A percentile compares a stretch with the other conserved stretches of the same genome.
Conservation (phyloP, 2,113 vertebrate species). For the Saccopteryx leptura region DNA sequence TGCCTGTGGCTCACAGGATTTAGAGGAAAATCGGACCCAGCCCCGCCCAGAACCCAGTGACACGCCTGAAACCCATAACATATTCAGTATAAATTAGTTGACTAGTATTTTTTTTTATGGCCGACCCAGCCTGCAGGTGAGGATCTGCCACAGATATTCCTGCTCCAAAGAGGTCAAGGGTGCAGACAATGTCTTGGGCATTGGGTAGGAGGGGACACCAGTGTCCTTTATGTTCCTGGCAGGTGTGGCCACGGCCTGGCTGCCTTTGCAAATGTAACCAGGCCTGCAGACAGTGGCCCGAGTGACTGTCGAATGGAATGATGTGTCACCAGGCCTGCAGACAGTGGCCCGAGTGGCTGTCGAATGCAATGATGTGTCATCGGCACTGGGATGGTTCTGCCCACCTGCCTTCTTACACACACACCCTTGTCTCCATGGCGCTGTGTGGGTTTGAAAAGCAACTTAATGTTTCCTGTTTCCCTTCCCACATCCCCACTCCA, state of each 20-base stretch:
- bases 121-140: background rate
- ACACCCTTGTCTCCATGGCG: background rate
- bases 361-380: background rate
- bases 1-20: background rate
- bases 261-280: background rate
- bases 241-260: background rate
- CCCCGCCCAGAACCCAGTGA: background rate
- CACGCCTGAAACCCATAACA: background rate
- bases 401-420: background rate
- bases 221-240: background rate
- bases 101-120: background rate
- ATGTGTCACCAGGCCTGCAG: background rate
- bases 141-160: background rate
- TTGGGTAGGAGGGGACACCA: background rate
- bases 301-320: background rate
- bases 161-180: background rate
- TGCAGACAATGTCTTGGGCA: background rate
- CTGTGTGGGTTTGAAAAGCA: background rate
- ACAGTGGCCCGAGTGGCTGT: background rate
- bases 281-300: background rate
- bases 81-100: accelerated
- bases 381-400: accelerated
- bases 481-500: background rate
- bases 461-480: background rate
- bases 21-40: background rate